Evolutionary conservation across 2,113 vertebrate genomes (phyloP).

Genomic region (Rhabdornis inornatus): DNA sequence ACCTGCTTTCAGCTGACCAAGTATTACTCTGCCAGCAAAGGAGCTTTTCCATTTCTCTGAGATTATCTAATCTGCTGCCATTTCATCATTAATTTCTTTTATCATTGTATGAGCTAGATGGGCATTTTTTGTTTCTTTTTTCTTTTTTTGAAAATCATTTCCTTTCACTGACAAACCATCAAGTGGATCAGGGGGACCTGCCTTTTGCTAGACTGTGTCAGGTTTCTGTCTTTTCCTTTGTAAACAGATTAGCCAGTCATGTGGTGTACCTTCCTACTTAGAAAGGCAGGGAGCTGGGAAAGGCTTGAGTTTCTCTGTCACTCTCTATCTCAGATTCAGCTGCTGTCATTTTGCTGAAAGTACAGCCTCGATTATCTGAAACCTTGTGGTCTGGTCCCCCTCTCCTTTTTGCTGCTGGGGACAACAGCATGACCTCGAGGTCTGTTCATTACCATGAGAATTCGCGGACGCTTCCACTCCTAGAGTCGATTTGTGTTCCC

Average conservation of each 20-base stretch:
- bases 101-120: slow-evolving; percentile 51
- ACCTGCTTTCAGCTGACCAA: slow-evolving; percentile 37
- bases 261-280: slow-evolving; percentile 34
- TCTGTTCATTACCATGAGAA: neutral
- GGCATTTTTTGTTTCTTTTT: slow-evolving; percentile 33
- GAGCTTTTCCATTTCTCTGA: slow-evolving; percentile 73
- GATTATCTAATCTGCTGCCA: slow-evolving; percentile 70
- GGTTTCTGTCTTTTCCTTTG: slow-evolving; percentile 64
- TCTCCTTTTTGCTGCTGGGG: neutral
- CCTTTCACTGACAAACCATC: slow-evolving; percentile 58
- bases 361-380: slow-evolving; percentile 26
- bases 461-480: neutral
- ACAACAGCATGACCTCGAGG: neutral
- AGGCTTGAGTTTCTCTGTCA: slow-evolving; percentile 42
- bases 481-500: neutral
- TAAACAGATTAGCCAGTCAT: slow-evolving; percentile 58
- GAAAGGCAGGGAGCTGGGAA: slow-evolving; percentile 48
- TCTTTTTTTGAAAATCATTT: slow-evolving; percentile 47
- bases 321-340: slow-evolving; percentile 35
- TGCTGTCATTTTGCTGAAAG: neutral
- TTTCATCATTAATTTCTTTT: slow-evolving; percentile 62
- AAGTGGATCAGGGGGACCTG: slow-evolving; percentile 54
- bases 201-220: slow-evolving; percentile 51
- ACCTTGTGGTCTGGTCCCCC: neutral
- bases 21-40: slow-evolving; percentile 48